Evolutionary conservation across 2,113 vertebrate species (phyloP), one percentile per base, ranked within the genome.

Genomic region (Saiga tatarica): DNA sequence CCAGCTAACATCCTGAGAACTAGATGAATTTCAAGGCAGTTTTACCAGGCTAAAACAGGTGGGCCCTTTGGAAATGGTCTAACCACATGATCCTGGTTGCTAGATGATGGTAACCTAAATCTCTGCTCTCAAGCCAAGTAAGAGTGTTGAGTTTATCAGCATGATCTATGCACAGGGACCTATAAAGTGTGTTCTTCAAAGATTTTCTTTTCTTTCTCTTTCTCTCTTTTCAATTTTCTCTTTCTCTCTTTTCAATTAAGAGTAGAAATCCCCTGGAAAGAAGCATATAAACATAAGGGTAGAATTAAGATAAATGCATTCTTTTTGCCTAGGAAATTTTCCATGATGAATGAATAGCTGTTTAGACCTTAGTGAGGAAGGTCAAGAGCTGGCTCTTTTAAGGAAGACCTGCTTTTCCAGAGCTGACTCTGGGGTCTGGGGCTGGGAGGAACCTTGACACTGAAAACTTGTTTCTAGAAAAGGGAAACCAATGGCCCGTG

Each of bases 291-390:
- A 98, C 97, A 98, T 98, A 97, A 97, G 93, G 6, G 4, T 98
- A 98, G 94, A 99, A 98, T 98, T 96, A 98, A 99, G 98, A 98
- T 97, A 98, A 98, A 98, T 7, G 26, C 97, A 98, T 98, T 99
- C 89, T 91, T 98, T 98, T 98, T 95, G 97, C 97, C 98, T 98
- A 98, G 98, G 98, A 99, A 96, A 98, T 98, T 99, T 99, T 99
- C 98, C 98, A 96, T 99, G 97, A 97, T 98, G 98, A 98, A 99
- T 98, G 97, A 98, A 98, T 96, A 98, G 89, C 94, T 98, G 97
- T 98, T 93, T 97, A 91, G 88, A 81, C 93, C 71, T 96, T 97
- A 98, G 93, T 97, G 95, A 98, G 82, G 87, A 98, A 97, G 97
- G 97, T 98, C 98, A 98, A 98, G 88, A 97, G 39, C 59, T 87